Base-by-base conservation (phyloP, 2,888 invertebrate species). In the Phrixothrix hirtus region DNA sequence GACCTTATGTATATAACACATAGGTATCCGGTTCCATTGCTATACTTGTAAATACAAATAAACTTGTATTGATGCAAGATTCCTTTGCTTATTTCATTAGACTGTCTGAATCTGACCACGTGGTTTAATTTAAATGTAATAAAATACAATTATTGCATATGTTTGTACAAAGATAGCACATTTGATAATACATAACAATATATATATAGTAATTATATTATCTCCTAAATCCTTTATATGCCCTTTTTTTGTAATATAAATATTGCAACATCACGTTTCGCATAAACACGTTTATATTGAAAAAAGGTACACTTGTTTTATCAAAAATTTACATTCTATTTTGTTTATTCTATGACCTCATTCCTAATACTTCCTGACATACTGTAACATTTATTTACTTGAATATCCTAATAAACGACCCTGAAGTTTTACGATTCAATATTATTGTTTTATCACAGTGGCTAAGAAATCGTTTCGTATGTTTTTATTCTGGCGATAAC, bases 41-140 rank as follows among this genome's bases (percentile, higher is more conserved):
- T 62, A 52, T 62, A 59, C 58, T 58, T 49, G 64, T 64, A 64
- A 70, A 70, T 67, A 64, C 57, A 66, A 63, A 62, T 63, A 64
- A 61, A 65, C 62, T 51, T 61, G 62, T 62, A 64, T 64, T 63
- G 62, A 65, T 57, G 58, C 58, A 54, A 50, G 25, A 60, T 59
- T 56, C 56, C 56, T 53, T 53, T 54, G 54, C 56, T 53, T 51
- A 58, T 60, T 60, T 56, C 58, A 48, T 60, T 54, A 56, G 50
- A 16, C 35, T 57, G 41, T 54, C 52, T 52, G 45, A 52, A 53
- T 41, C 35, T 36, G 36, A 55, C 55, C 55, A 55, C 50, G 55
- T 55, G 50, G 50, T 55, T 59, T 35, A 5, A 54, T 45, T 51
- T 51, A 51, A 51, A 45, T 45, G 29, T 41, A 34, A 38, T 51